Conservation (phyloP, 2,888 invertebrate species). For the Drosophila meridionalis region DNA sequence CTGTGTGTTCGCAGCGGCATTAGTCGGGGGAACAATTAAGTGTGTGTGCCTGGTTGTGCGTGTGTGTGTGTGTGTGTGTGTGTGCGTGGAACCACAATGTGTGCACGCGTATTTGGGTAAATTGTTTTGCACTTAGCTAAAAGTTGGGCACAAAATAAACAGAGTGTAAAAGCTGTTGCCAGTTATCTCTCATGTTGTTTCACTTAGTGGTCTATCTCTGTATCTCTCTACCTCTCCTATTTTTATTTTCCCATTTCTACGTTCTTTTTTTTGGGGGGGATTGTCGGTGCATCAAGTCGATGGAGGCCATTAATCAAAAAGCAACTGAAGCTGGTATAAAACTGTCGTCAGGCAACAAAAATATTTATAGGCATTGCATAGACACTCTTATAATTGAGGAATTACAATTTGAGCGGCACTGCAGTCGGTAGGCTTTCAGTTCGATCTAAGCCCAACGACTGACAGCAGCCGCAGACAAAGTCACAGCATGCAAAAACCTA, state of each 20-base stretch:
- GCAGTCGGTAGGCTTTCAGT: slow-evolving; percentile 31
- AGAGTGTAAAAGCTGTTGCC: slow-evolving; percentile 59
- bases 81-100: slow-evolving; percentile 32
- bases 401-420: slow-evolving; percentile 72
- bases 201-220: slow-evolving; percentile 54
- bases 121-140: slow-evolving; percentile 82
- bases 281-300: slow-evolving; percentile 47
- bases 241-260: neutral
- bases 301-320: slow-evolving; percentile 69
- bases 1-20: slow-evolving; percentile 25
- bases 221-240: neutral
- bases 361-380: slow-evolving; percentile 61
- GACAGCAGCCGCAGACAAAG: slow-evolving; percentile 70
- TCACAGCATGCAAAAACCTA: slow-evolving; percentile 47
- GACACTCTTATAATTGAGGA: slow-evolving; percentile 76
- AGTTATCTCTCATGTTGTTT: slow-evolving; percentile 68
- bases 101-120: slow-evolving; percentile 70
- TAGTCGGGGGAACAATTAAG: slow-evolving; percentile 72
- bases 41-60: slow-evolving; percentile 28
- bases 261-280: slow-evolving; percentile 20
- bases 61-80: slow-evolving; percentile 12
- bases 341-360: slow-evolving; percentile 53
- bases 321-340: slow-evolving; percentile 45
- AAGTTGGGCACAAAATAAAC: slow-evolving; percentile 73
- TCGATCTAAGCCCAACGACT: slow-evolving; percentile 45